phyloP scores from a whole-genome alignment of 2,797 vertebrate species.

The Bucorvus abyssinicus region DNA sequence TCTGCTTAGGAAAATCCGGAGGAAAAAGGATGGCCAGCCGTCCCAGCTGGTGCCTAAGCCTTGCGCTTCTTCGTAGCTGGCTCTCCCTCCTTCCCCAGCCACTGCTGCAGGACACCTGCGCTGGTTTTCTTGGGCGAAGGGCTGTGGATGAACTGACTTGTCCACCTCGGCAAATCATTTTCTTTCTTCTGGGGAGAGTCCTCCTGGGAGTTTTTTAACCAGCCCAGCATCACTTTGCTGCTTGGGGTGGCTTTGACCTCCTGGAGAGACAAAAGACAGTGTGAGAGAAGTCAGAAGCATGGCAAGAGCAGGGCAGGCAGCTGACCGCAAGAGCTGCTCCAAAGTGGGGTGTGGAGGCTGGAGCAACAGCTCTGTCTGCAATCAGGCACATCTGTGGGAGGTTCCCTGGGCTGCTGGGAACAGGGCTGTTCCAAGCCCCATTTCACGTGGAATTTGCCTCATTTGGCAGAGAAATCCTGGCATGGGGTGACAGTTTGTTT shows the following conservation, averaged over 20 bases:
- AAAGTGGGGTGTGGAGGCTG: background rate
- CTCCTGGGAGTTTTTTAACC: constrained; percentile 79
- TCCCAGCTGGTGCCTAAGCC: constrained; percentile 37
- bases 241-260: constrained; percentile 78
- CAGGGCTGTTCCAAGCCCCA: background rate
- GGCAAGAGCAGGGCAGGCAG: background rate
- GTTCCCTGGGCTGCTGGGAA: background rate
- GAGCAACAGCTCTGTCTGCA: background rate
- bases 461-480: constrained; percentile 5
- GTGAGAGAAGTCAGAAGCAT: background rate
- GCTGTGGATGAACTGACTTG: constrained; percentile 69
- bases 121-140: constrained; percentile 58
- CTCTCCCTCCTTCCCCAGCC: constrained; percentile 67
- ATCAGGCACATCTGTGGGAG: background rate
- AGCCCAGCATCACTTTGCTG: constrained; percentile 85
- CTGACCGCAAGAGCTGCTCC: background rate
- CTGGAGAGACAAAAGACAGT: constrained; percentile 63
- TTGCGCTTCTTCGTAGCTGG: constrained; percentile 75
- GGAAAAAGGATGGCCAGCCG: background rate
- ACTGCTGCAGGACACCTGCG: constrained; percentile 63
- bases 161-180: constrained; percentile 48
- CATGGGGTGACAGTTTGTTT: background rate
- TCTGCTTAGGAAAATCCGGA: background rate
- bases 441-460: constrained; percentile 17
- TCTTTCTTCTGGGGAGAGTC: constrained; percentile 77